Evolutionary conservation across 2,797 vertebrate species (phyloP), one percentile per base, ranked within the genome.

Genomic region (Aeoliscus strigatus): DNA sequence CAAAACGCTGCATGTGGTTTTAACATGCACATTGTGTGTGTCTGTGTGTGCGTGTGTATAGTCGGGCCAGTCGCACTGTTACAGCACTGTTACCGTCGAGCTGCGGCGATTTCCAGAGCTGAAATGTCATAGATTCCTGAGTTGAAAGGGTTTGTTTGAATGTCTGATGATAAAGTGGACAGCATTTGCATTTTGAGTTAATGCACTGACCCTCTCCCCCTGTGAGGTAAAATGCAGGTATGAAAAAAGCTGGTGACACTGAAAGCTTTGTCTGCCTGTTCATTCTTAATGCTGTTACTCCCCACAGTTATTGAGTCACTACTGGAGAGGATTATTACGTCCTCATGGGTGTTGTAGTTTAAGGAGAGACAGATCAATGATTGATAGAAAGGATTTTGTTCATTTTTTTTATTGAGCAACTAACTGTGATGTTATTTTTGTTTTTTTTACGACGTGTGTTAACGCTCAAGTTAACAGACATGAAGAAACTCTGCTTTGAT

Each of bases 1-100:
- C 85, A 83, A 84, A 81, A 72, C 63, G 46, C 73, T 49, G 77
- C 65, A 83, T 82, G 77, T 84, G 84, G 81, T 82, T 85, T 77
- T 77, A 85, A 69, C 77, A 79, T 85, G 78, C 79, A 65, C 62
- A 49, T 60, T 75, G 66, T 80, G 63, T 68, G 47, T 57, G 44
- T 23, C 43, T 21, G 46, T 48, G 51, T 51, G 50, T 47, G 60
- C 51, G 56, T 54, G 50, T 68, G 57, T 69, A 71, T 46, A 71
- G 43, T 52, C 43, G 43, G 51, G 58, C 68, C 60, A 70, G 50
- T 66, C 67, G 55, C 62, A 63, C 59, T 24, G 51, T 14, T 62
- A 60, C 59, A 58, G 68, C 57, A 65, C 59, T 4, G 30, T 49
- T 61, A 43, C 39, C 53, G 40, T 59, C 37, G 23, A 59, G 56